Evolutionary conservation across 2,797 vertebrate species (phyloP).

Genomic region (Strix occidentalis): DNA sequence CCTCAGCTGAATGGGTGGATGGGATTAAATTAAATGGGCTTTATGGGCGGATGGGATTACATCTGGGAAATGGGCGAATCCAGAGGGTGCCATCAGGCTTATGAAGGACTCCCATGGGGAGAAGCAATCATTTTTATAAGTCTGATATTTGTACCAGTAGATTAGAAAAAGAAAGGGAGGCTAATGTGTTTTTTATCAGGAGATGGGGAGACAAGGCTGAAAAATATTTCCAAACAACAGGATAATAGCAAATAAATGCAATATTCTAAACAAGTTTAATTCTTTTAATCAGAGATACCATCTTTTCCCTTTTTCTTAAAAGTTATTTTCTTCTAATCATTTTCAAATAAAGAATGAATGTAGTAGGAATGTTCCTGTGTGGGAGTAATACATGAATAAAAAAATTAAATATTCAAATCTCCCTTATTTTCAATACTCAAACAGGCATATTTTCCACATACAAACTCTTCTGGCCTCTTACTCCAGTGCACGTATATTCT

Average conservation of each 20-base stretch:
- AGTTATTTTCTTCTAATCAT: not conserved
- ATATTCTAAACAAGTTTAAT: not conserved
- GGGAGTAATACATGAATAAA: not conserved
- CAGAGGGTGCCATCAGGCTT: not conserved
- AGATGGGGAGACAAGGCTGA: not conserved
- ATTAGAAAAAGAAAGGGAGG: not conserved
- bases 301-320: not conserved
- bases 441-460: no score
- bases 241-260: not conserved
- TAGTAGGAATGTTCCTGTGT: not conserved
- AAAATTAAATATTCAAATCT: not conserved
- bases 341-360: not conserved
- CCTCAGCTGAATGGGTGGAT: not conserved
- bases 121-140: not conserved
- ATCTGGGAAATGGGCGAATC: not conserved
- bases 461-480: not conserved
- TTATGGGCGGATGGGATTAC: slow-evolving; percentile 7
- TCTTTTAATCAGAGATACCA: not conserved
- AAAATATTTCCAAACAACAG: not conserved
- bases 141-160: not conserved
- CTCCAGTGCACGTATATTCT: not conserved
- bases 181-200: not conserved
- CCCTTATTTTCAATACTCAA: not conserved
- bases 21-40: slow-evolving; percentile 1
- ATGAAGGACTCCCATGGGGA: not conserved